These are phyloP conservation scores for Xerus rutilus DNA, from an alignment of 2,797 vertebrate genomes.

Conservation along the genomic window DNA sequence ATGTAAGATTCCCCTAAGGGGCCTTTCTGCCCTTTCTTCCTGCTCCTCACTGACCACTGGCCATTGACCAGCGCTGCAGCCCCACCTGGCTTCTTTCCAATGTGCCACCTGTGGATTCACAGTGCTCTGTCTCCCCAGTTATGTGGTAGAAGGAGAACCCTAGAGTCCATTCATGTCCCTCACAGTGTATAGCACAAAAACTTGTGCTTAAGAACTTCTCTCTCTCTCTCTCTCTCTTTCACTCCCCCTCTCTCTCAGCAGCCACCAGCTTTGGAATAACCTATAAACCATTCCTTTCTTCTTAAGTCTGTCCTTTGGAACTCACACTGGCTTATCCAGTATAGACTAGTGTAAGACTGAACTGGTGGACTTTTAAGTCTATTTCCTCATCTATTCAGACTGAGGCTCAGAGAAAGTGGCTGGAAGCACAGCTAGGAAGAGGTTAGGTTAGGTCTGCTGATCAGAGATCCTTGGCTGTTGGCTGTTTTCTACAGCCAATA, in stretches of 20 bases:
- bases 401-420: neutral
- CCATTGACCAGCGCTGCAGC: accelerated
- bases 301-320: neutral
- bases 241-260: neutral
- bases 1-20: no score
- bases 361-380: neutral
- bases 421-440: neutral
- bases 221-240: accelerated
- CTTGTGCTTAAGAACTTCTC: accelerated
- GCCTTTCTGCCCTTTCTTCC: no score
- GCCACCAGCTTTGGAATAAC: neutral
- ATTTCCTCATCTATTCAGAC: neutral
- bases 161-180: no score
- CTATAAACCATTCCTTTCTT: neutral
- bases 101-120: accelerated
- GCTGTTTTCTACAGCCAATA: neutral
- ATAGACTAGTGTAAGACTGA: neutral
- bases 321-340: neutral
- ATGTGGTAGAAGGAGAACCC: neutral
- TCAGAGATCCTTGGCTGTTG: neutral
- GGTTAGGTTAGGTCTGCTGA: neutral
- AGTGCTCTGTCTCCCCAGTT: neutral
- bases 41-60: neutral
- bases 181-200: accelerated
- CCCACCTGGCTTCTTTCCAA: no score